phyloP scores from a whole-genome alignment of 2,888 invertebrate genomes.

The Pammene aurita region DNA sequence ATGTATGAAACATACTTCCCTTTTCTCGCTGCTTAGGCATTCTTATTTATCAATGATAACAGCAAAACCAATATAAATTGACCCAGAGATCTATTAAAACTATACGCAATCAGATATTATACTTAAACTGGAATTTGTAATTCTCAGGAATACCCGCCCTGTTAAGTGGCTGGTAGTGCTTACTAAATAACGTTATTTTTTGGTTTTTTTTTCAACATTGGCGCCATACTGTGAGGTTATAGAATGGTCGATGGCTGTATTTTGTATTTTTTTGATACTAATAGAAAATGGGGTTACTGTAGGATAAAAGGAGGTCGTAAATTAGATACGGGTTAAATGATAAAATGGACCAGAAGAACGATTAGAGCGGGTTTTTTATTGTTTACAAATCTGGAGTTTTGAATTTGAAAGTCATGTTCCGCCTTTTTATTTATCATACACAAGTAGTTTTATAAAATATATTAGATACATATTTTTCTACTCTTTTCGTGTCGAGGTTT shows the following conservation, averaged over 20 bases:
- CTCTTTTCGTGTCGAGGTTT: no score
- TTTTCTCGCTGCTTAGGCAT: neutral
- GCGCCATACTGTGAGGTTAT: slow-evolving; percentile 27
- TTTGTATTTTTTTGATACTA: slow-evolving; percentile 21
- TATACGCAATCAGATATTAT: neutral
- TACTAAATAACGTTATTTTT: slow-evolving; percentile 29
- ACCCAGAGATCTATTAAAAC: neutral
- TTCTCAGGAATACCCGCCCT: neutral
- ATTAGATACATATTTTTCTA: no score
- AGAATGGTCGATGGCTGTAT: slow-evolving; percentile 17
- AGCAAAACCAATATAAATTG: neutral
- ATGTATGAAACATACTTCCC: neutral
- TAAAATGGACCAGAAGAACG: slow-evolving; percentile 1
- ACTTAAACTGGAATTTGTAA: neutral
- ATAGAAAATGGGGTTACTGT: slow-evolving; percentile 21
- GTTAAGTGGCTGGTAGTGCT: slow-evolving; percentile 27
- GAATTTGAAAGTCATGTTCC: neutral
- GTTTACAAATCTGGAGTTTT: neutral
- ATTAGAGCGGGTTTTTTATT: neutral
- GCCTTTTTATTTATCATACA: no score
- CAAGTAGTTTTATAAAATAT: no score
- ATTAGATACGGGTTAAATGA: slow-evolving; percentile 15
- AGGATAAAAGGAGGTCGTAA: slow-evolving; percentile 10
- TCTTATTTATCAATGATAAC: slow-evolving; percentile 9
- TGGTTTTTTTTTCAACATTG: slow-evolving; percentile 20